phyloP scores from a whole-genome alignment of 2,888 invertebrate species.

The Epirrhoe alternata region DNA sequence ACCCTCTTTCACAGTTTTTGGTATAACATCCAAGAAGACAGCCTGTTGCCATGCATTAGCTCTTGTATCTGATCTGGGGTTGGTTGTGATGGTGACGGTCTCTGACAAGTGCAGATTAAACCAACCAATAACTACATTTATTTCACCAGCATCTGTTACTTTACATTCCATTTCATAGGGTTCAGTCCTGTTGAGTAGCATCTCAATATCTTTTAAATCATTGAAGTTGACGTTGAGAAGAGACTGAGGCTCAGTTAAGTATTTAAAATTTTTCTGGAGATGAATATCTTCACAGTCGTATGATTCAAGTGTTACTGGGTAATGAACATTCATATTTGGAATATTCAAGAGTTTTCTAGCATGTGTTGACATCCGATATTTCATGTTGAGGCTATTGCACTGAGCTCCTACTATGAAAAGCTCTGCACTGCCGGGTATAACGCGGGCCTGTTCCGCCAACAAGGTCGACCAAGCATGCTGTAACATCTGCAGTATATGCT shows the following conservation, averaged over 20 bases:
- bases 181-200: constrained; percentile 61
- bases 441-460: constrained; percentile 74
- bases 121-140: constrained; percentile 89
- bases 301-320: constrained; percentile 75
- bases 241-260: constrained; percentile 84
- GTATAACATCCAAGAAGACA: constrained; percentile 86
- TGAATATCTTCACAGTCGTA: constrained; percentile 90
- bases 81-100: constrained; percentile 85
- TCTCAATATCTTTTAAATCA: constrained; percentile 76
- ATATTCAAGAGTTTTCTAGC: constrained; percentile 64
- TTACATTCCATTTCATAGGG: constrained; percentile 69
- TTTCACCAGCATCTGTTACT: constrained; percentile 74
- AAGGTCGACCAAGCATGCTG: constrained; percentile 89
- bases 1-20: constrained; percentile 59
- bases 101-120: constrained; percentile 89
- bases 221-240: constrained; percentile 88
- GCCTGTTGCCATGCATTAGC: constrained; percentile 92
- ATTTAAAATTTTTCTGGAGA: constrained; percentile 80
- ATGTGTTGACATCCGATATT: constrained; percentile 69
- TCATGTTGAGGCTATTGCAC: constrained; percentile 78
- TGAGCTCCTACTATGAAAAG: constrained; percentile 87
- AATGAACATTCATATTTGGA: constrained; percentile 33
- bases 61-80: constrained; percentile 78
- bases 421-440: constrained; percentile 86
- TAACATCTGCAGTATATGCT: constrained; percentile 87